Evolutionary conservation across 2,113 vertebrate genomes (phyloP).

Genomic region (Callaeas wilsoni): DNA sequence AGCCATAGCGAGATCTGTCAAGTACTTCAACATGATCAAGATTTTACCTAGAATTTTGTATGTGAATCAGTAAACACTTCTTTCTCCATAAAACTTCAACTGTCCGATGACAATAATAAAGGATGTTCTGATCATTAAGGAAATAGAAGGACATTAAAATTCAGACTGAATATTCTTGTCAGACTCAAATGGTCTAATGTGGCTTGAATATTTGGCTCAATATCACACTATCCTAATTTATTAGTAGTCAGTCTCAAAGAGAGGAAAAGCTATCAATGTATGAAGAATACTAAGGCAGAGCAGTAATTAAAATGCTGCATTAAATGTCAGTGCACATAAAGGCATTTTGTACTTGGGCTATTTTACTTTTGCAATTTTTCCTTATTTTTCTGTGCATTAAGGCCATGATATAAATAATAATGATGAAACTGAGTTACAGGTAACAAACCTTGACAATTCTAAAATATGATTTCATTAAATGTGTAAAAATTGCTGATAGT

Average conservation of each 20-base stretch:
- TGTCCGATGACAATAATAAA: neutral
- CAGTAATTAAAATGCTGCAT: neutral
- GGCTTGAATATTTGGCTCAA: neutral
- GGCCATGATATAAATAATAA: neutral
- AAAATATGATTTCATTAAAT: neutral
- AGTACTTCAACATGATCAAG: neutral
- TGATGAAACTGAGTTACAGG: neutral
- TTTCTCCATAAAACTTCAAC: neutral
- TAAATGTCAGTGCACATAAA: neutral
- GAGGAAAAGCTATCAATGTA: neutral
- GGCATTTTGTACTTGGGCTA: neutral
- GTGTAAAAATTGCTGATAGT: neutral
- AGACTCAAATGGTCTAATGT: neutral
- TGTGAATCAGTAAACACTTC: neutral
- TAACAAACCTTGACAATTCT: neutral
- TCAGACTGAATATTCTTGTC: conserved; percentile 2
- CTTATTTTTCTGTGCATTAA: neutral
- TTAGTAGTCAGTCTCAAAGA: neutral
- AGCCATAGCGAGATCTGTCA: neutral
- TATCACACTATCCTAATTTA: neutral
- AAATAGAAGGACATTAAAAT: conserved; percentile 13
- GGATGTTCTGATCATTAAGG: neutral
- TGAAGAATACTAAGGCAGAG: neutral
- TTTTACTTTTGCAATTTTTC: neutral
- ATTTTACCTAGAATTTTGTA: neutral